Percentiles rank a stretch among this genome's conserved stretches.
Evolutionary conservation across 1,140 invertebrate species (phyloP).

Genomic region (Caenorhabditis brenneri): DNA sequence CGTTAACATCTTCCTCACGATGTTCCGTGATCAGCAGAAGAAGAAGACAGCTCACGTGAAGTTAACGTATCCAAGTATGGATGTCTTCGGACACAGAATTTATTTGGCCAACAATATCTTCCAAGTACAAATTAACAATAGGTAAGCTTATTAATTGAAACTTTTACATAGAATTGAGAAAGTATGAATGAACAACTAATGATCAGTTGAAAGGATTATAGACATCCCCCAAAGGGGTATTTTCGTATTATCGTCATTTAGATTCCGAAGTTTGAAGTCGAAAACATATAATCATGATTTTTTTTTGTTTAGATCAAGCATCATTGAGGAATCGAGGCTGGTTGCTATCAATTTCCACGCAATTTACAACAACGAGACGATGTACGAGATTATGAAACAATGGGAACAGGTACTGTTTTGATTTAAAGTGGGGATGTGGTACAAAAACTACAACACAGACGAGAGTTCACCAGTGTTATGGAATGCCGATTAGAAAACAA

Average conservation of each 20-base stretch:
- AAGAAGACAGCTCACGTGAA: slow-evolving; percentile 66
- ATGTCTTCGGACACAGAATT: slow-evolving; percentile 67
- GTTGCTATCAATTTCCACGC: slow-evolving; percentile 70
- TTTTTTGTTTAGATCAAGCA: slow-evolving; percentile 60
- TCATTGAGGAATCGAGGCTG: slow-evolving; percentile 63
- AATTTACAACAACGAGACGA: slow-evolving; percentile 64
- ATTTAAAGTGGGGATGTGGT: neutral
- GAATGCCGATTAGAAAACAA: too few relatives aligned
- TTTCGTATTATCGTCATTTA: too few relatives aligned
- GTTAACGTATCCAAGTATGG: slow-evolving; percentile 68
- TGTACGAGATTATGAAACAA: slow-evolving; percentile 66
- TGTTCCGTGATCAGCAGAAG: slow-evolving; percentile 65
- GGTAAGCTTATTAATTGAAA: slow-evolving; percentile 49
- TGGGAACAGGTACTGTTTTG: slow-evolving; percentile 62
- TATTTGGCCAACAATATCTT: slow-evolving; percentile 70
- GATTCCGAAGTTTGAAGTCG: too few relatives aligned
- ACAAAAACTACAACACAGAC: too few relatives aligned
- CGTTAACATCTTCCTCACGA: slow-evolving; percentile 67
- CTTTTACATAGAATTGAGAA: neutral
- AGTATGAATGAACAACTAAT: neutral
- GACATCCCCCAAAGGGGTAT: too few relatives aligned
- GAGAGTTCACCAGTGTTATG: too few relatives aligned
- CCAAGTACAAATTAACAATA: slow-evolving; percentile 64
- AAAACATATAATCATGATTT: too few relatives aligned
- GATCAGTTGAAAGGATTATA: neutral